A percentile compares a stretch with the other conserved stretches of the same genome.
Conservation (phyloP, 2,888 invertebrate species). For the Tridacna gigas region DNA sequence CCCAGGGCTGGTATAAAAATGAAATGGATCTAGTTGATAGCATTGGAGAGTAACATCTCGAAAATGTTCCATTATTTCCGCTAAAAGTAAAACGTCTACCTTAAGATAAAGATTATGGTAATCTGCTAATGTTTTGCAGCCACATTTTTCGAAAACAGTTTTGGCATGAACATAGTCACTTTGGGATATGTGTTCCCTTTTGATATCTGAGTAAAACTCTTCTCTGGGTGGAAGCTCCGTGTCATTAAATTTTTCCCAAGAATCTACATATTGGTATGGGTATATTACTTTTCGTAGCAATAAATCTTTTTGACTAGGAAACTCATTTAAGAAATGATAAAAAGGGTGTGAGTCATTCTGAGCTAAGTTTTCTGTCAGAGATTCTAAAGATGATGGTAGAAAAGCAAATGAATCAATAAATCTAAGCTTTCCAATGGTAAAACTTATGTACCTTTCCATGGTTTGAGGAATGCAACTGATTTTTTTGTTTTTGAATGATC, state of each 20-base stretch:
- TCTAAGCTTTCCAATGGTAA: slow-evolving; percentile 42
- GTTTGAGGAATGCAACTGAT: slow-evolving; percentile 42
- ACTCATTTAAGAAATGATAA: slow-evolving; percentile 29
- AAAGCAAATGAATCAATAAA: slow-evolving; percentile 56
- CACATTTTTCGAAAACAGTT: slow-evolving; percentile 35
- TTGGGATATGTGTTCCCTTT: slow-evolving; percentile 33
- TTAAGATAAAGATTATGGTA: slow-evolving; percentile 48
- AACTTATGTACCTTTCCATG: slow-evolving; percentile 45
- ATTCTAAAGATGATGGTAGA: slow-evolving; percentile 34
- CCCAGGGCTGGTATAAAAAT: slow-evolving; percentile 77
- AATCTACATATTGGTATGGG: slow-evolving; percentile 78
- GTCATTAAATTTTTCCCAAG: slow-evolving; percentile 40
- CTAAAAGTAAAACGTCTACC: slow-evolving; percentile 33
- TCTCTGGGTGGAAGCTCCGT: slow-evolving; percentile 26
- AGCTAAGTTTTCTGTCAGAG: slow-evolving; percentile 36
- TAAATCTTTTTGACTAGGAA: slow-evolving; percentile 23
- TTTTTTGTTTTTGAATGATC: slow-evolving; percentile 32
- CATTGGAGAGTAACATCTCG: slow-evolving; percentile 18
- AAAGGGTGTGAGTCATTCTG: slow-evolving; percentile 40
- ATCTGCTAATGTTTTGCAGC: slow-evolving; percentile 18
- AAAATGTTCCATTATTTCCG: slow-evolving; percentile 46
- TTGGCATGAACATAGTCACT: slow-evolving; percentile 51
- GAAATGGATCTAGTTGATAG: slow-evolving; percentile 70
- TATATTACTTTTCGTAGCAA: slow-evolving; percentile 77
- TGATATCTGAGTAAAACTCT: slow-evolving; percentile 64